phyloP scores from a whole-genome alignment of 1,140 invertebrate genomes.

The Drosophila dunni region DNA sequence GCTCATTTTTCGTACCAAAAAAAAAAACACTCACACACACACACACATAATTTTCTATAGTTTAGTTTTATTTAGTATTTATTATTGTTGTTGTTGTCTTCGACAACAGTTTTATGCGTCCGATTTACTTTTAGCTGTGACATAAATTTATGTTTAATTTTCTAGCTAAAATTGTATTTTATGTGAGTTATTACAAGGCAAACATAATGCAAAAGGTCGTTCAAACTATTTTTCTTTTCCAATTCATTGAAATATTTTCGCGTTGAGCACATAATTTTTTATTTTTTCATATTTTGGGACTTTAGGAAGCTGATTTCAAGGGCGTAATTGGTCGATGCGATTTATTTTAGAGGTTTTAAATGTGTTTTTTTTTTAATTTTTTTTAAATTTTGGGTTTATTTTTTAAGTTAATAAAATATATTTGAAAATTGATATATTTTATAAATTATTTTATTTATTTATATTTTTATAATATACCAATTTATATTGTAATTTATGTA shows the following conservation, averaged over 20 bases:
- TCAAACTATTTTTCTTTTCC: neutral
- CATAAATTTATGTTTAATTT: constrained; percentile 59
- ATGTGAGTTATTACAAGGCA: constrained; percentile 43
- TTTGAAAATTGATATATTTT: neutral
- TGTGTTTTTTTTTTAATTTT: neutral
- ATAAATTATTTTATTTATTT: constrained; percentile 6
- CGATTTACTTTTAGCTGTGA: constrained; percentile 59
- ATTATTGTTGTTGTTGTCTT: constrained; percentile 7
- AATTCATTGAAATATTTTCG: constrained; percentile 5
- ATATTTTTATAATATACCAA: neutral
- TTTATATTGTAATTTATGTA: neutral
- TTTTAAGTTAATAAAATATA: neutral
- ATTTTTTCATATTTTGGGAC: neutral
- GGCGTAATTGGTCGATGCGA: constrained; percentile 3
- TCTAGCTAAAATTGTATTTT: constrained; percentile 10
- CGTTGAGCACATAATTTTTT: neutral
- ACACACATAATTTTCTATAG: constrained; percentile 9
- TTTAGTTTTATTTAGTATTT: constrained; percentile 12
- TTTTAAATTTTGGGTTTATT: neutral
- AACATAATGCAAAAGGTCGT: constrained; percentile 34
- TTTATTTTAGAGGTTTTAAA: neutral
- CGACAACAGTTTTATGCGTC: constrained; percentile 48
- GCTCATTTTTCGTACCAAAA: constrained; percentile 57
- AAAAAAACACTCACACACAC: neutral
- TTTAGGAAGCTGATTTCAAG: constrained; percentile 34